phyloP scores from a whole-genome alignment of 2,888 invertebrate species.

The Andrena dorsata region DNA sequence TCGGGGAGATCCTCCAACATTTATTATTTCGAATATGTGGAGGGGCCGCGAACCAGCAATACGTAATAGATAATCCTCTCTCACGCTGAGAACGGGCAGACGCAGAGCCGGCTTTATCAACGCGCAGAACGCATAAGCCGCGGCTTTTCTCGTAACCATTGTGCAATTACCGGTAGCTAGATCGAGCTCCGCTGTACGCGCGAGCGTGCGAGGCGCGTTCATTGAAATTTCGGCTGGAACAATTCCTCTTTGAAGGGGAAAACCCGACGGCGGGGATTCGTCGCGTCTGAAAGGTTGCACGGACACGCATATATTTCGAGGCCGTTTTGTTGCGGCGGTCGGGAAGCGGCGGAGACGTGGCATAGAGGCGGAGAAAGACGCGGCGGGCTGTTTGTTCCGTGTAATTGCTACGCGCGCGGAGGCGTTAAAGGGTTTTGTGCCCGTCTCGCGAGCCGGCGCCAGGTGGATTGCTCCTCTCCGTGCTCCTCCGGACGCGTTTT shows the following conservation, averaged over 20 bases:
- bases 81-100: background rate
- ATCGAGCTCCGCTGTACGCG: background rate
- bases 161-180: conserved; percentile 47
- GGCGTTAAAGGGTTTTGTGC: conserved; percentile 59
- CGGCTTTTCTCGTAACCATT: conserved; percentile 39
- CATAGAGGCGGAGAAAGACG: conserved; percentile 35
- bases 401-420: conserved; percentile 62
- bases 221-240: conserved; percentile 58
- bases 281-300: conserved; percentile 50
- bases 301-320: conserved; percentile 47
- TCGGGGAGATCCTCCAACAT: too few species aligned
- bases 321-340: conserved; percentile 40
- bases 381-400: conserved; percentile 50
- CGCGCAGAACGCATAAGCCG: conserved; percentile 49
- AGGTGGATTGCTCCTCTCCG: conserved; percentile 31
- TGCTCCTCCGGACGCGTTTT: conserved; percentile 10
- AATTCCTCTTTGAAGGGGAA: conserved; percentile 54
- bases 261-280: conserved; percentile 50
- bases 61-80: conserved; percentile 1
- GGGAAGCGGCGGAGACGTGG: conserved; percentile 7
- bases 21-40: too few species aligned
- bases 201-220: conserved; percentile 24
- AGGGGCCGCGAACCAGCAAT: too few species aligned
- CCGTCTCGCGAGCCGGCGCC: conserved; percentile 11
- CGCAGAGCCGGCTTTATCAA: conserved; percentile 44